Conservation (phyloP, 2,888 invertebrate species). For the Stramonita haemastoma region DNA sequence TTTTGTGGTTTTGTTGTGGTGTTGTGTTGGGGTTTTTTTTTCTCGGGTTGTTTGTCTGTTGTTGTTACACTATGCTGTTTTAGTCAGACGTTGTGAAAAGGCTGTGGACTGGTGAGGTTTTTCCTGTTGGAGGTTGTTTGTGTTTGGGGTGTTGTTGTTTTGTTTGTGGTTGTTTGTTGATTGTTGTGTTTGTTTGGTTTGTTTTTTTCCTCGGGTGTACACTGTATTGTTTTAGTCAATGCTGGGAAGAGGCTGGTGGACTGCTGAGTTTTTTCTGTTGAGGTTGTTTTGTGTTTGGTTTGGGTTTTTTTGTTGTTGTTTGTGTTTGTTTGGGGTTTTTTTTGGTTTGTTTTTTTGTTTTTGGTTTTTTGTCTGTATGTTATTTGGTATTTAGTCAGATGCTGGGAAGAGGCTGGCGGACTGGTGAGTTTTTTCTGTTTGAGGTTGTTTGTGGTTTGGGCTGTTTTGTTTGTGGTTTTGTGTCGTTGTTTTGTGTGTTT, state of each 20-base stretch:
- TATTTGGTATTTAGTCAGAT: too few relatives aligned
- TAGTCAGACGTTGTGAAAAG: conserved; percentile 56
- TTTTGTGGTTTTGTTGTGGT: background rate
- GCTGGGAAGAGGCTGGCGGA: conserved; percentile 57
- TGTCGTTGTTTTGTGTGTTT: background rate
- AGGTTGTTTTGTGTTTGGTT: too few relatives aligned
- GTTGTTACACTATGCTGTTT: too few relatives aligned
- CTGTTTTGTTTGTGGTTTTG: background rate
- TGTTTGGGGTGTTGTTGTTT: background rate
- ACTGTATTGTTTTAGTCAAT: too few relatives aligned
- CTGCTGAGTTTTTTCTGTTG: too few relatives aligned
- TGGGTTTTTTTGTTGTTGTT: background rate
- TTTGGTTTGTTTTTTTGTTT: too few relatives aligned
- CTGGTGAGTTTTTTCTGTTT: conserved; percentile 24
- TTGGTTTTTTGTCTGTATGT: background rate
- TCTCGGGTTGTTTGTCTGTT: too few relatives aligned
- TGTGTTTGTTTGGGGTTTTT: background rate
- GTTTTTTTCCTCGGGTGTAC: background rate
- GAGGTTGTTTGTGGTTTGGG: too few relatives aligned
- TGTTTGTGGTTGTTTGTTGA: too few relatives aligned
- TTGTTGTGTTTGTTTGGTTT: background rate
- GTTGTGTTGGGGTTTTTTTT: too few relatives aligned
- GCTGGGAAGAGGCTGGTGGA: too few relatives aligned
- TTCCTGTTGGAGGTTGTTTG: background rate
- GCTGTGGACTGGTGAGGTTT: conserved; percentile 48